phyloP scores from a whole-genome alignment of 2,797 vertebrate species.

The Pipistrellus nathusii region DNA sequence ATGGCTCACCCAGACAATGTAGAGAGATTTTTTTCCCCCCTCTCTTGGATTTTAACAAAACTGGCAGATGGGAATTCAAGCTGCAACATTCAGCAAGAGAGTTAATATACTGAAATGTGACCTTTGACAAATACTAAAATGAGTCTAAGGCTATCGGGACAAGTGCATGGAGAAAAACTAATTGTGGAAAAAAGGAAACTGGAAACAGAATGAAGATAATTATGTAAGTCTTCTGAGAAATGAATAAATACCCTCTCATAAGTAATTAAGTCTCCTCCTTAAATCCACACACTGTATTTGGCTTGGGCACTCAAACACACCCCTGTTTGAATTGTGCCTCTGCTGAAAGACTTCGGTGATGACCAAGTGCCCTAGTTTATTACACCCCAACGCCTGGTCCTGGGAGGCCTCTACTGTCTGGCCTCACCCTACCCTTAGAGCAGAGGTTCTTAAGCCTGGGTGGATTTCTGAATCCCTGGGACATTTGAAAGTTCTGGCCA shows the following conservation, averaged over 20 bases:
- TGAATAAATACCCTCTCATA: conserved; percentile 42
- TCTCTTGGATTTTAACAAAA: conserved; percentile 69
- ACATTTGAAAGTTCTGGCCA: neutral
- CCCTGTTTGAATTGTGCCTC: neutral
- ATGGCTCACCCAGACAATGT: neutral
- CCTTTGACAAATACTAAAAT: conserved; percentile 56
- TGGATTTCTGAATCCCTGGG: neutral
- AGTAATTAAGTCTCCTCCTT: conserved; percentile 48
- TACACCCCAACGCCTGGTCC: neutral
- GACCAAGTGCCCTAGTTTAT: neutral
- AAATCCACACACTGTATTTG: neutral
- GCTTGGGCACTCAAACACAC: neutral
- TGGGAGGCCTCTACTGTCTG: neutral
- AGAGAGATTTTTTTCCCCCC: fast-evolving
- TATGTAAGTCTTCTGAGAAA: conserved; percentile 34
- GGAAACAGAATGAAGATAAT: conserved; percentile 42
- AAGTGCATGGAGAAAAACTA: conserved; percentile 60
- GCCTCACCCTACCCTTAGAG: neutral
- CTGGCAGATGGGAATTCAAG: conserved; percentile 64
- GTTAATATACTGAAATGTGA: conserved; percentile 55
- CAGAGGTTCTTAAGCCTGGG: neutral
- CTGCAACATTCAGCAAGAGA: conserved; percentile 48
- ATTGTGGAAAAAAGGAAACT: conserved; percentile 47
- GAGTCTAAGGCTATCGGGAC: conserved; percentile 50
- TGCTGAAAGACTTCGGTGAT: neutral